A percentile compares a stretch with the other conserved stretches of the same genome.
These are phyloP conservation scores for Bombus impatiens DNA, from an alignment of 1,140 invertebrate species.

Conservation along the genomic window DNA sequence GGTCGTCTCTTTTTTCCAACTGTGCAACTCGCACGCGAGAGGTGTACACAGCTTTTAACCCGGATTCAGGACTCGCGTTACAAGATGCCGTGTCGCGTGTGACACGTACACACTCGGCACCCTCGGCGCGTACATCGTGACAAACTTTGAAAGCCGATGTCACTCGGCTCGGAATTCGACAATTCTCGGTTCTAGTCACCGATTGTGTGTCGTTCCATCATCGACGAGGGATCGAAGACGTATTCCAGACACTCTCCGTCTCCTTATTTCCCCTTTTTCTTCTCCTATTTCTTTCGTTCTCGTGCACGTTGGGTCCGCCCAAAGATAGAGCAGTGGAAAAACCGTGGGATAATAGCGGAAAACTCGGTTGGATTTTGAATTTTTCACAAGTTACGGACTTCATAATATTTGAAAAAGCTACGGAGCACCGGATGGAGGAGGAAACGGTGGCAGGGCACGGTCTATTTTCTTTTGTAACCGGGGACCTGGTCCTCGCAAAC, in stretches of 20 bases:
- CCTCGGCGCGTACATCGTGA: background rate
- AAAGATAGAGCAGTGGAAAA: background rate
- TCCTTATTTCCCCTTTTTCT: background rate
- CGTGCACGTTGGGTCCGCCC: too few relatives aligned
- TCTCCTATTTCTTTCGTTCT: background rate
- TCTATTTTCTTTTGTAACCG: conserved; percentile 23
- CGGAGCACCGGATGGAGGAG: background rate
- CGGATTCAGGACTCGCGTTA: conserved; percentile 50
- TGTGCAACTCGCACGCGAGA: conserved; percentile 23
- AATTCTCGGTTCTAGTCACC: background rate
- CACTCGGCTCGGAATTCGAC: background rate
- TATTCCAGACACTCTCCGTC: background rate
- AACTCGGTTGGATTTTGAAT: conserved; percentile 46
- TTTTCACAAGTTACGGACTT: conserved; percentile 35
- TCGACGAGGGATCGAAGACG: background rate
- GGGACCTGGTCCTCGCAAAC: background rate
- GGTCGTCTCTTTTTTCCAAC: background rate
- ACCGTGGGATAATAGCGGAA: background rate
- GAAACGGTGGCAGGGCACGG: background rate
- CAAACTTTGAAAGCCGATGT: background rate
- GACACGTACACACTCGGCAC: conserved; percentile 6
- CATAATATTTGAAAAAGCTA: conserved; percentile 39
- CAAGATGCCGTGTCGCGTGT: conserved; percentile 30
- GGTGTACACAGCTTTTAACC: conserved; percentile 64
- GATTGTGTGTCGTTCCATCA: background rate